Percentiles rank a stretch among this genome's conserved stretches.
These are phyloP conservation scores for Gouania willdenowi DNA, from an alignment of 2,797 vertebrate species.

Conservation along the genomic window DNA sequence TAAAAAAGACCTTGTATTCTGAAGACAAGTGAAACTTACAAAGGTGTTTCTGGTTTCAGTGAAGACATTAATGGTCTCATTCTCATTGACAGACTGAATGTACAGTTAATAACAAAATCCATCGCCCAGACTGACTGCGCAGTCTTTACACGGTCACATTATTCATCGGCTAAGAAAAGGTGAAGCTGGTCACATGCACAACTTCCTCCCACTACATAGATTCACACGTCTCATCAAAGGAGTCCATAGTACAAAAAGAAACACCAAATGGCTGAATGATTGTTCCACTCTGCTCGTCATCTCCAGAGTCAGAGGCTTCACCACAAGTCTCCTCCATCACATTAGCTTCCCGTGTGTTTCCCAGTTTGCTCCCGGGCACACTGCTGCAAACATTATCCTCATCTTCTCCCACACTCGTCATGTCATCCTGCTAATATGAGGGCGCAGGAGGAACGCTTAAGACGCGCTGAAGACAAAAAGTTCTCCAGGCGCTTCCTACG, in stretches of 20 bases:
- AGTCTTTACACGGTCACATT: constrained; percentile 63
- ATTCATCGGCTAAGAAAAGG: constrained; percentile 73
- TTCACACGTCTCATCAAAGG: constrained; percentile 61
- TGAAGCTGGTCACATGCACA: constrained; percentile 86
- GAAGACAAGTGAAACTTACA: constrained; percentile 91
- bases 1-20: constrained; percentile 82
- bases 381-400: constrained; percentile 36
- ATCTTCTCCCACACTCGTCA: constrained; percentile 20
- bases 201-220: constrained; percentile 62
- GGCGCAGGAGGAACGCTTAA: constrained; percentile 57
- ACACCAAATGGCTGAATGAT: constrained; percentile 50
- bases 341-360: constrained; percentile 25
- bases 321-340: constrained; percentile 32
- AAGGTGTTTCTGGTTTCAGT: constrained; percentile 79
- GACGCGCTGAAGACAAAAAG: constrained; percentile 48
- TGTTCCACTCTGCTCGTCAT: constrained; percentile 39
- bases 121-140: constrained; percentile 46
- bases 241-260: constrained; percentile 66
- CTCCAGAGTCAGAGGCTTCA: constrained; percentile 48
- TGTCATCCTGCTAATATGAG: constrained; percentile 34
- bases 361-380: constrained; percentile 50
- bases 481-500: constrained; percentile 63
- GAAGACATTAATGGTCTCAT: constrained; percentile 82
- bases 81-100: constrained; percentile 74
- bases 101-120: constrained; percentile 80